These are phyloP conservation scores for Hemistola chrysoprasaria DNA, from an alignment of 2,888 invertebrate species.

Conservation along the genomic window DNA sequence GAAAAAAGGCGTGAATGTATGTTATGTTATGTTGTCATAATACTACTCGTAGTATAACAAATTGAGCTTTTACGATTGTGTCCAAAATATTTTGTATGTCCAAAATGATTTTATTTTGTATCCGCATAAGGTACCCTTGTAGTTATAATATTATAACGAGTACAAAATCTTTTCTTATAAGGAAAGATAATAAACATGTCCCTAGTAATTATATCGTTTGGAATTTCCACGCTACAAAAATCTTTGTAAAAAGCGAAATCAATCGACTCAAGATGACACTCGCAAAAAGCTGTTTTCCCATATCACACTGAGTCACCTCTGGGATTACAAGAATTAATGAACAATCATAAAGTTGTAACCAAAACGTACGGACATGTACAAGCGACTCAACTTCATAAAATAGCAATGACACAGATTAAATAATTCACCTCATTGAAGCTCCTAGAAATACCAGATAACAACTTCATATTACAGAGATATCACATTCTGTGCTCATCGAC, in stretches of 20 bases:
- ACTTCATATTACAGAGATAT: not conserved
- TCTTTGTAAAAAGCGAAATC: constrained; percentile 1
- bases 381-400: constrained; percentile 14
- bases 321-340: constrained; percentile 17
- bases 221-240: constrained; percentile 4
- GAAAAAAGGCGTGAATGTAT: no score
- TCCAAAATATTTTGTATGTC: no score
- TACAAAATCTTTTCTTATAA: no score
- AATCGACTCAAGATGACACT: not conserved
- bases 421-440: constrained; percentile 2
- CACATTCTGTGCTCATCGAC: constrained; percentile 3
- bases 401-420: constrained; percentile 8
- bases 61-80: no score
- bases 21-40: no score
- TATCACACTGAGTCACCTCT: no score
- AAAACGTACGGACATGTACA: constrained; percentile 7
- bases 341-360: no score
- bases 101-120: no score
- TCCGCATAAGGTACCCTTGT: no score
- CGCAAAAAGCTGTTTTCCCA: constrained; percentile 15
- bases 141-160: no score
- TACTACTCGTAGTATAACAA: no score
- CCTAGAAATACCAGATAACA: constrained; percentile 5
- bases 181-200: no score
- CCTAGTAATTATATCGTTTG: not conserved